A percentile compares a stretch with the other conserved stretches of the same genome.
Conservation (phyloP, 2,113 vertebrate species). For the Leuciscus idus region DNA sequence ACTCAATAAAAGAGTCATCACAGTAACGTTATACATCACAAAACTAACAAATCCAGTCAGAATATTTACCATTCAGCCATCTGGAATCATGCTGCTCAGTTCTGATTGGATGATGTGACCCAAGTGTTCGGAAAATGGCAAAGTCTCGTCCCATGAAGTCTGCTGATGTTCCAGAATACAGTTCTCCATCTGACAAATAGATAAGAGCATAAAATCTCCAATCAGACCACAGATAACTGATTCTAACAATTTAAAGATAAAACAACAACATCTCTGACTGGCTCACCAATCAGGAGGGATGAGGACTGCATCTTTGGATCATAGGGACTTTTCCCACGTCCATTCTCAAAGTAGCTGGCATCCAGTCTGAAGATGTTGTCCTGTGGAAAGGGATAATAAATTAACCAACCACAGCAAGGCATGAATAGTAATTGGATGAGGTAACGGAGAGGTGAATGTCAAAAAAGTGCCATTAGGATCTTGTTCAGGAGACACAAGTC, state of each 20-base stretch:
- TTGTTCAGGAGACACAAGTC: neutral
- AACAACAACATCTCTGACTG: conserved; percentile 34
- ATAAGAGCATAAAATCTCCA: conserved; percentile 25
- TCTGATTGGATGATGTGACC: conserved; percentile 93
- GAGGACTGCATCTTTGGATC: conserved; percentile 95
- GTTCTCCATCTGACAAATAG: conserved; percentile 85
- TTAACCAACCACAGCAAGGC: conserved; percentile 28
- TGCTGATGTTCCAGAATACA: conserved; percentile 96
- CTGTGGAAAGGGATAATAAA: conserved; percentile 74
- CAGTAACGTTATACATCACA: too few relatives aligned
- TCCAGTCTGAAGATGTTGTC: conserved; percentile 93
- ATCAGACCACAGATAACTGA: neutral
- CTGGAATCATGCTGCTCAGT: conserved; percentile 98
- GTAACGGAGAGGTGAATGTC: neutral
- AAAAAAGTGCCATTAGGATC: neutral
- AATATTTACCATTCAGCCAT: conserved; percentile 91
- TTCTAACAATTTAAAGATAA: conserved; percentile 40
- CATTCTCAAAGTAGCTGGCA: conserved; percentile 90
- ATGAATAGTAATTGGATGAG: conserved; percentile 16
- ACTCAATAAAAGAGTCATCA: neutral
- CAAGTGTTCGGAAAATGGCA: conserved; percentile 96
- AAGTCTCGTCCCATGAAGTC: conserved; percentile 99
- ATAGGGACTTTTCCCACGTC: conserved; percentile 97
- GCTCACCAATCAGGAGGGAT: conserved; percentile 91
- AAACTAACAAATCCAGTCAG: neutral